A percentile compares a stretch with the other conserved stretches of the same genome.
Evolutionary conservation across 1,140 invertebrate genomes (phyloP).

Genomic region (Phymorhynchus buccinoides): DNA sequence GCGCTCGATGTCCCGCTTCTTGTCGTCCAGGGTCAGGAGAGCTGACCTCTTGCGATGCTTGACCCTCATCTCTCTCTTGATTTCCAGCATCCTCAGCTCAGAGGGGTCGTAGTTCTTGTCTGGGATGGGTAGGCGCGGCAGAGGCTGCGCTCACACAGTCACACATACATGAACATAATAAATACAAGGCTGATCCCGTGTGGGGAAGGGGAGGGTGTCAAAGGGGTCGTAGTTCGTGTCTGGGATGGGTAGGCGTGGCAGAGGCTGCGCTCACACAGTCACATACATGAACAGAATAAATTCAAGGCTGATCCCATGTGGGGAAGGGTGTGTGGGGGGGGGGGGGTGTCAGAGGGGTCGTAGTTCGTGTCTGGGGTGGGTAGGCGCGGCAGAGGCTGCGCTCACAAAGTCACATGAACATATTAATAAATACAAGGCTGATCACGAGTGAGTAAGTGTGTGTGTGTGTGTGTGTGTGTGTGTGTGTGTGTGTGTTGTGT

Average conservation of each 20-base stretch:
- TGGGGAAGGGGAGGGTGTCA: too few species aligned
- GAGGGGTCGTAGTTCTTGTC: conserved; percentile 71
- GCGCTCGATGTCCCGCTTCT: conserved; percentile 79
- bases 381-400: conserved; percentile 73
- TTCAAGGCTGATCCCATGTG: too few species aligned
- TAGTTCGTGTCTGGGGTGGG: conserved; percentile 75
- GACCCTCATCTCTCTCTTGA: conserved; percentile 78
- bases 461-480: background rate
- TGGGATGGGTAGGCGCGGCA: conserved; percentile 77
- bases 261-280: conserved; percentile 54
- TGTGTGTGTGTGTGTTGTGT: background rate
- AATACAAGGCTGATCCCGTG: too few species aligned
- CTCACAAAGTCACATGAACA: conserved; percentile 23
- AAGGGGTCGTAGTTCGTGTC: conserved; percentile 71
- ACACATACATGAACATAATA: too few species aligned
- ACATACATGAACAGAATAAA: too few species aligned
- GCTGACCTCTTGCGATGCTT: conserved; percentile 76
- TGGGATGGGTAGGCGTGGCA: conserved; percentile 77
- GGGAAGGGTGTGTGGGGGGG: too few species aligned
- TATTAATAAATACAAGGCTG: too few species aligned
- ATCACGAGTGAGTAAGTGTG: background rate
- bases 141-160: conserved; percentile 55
- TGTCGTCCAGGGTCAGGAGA: conserved; percentile 71
- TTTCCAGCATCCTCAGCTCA: conserved; percentile 76
- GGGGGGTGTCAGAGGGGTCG: too few species aligned